A percentile compares a stretch with the other conserved stretches of the same genome.
Evolutionary conservation across 2,888 invertebrate species (phyloP).

Genomic region (Pachydiplax longipennis): DNA sequence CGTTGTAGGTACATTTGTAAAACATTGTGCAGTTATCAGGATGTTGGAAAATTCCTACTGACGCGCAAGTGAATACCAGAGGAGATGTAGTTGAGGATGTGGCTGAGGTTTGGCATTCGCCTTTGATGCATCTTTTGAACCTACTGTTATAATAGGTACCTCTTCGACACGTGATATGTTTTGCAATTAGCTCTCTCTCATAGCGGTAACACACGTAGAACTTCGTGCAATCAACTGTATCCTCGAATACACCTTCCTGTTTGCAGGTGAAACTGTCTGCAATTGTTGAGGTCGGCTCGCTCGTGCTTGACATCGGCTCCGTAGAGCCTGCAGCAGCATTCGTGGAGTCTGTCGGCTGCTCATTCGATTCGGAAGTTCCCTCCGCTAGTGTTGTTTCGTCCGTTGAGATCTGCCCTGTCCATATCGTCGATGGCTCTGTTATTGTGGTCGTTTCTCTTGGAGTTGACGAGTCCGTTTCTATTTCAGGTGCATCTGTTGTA

Average conservation of each 20-base stretch:
- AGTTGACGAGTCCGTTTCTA: no score
- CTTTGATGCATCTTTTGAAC: neutral
- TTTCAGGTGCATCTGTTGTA: no score
- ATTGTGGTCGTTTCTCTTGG: neutral
- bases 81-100: neutral
- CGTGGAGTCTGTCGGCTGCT: neutral
- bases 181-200: no score
- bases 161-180: neutral
- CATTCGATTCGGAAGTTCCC: neutral
- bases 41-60: neutral
- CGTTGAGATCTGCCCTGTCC: neutral
- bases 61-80: neutral
- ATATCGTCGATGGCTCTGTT: neutral
- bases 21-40: no score
- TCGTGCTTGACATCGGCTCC: neutral
- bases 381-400: neutral
- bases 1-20: no score
- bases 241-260: neutral
- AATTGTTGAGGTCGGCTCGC: neutral
- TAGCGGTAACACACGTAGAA: conserved; percentile 15
- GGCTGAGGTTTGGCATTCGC: neutral
- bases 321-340: neutral
- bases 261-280: neutral
- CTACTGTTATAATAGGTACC: neutral
- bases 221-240: neutral